These are phyloP conservation scores for Geococcyx californianus DNA, from an alignment of 2,113 vertebrate genomes.

Conservation along the genomic window DNA sequence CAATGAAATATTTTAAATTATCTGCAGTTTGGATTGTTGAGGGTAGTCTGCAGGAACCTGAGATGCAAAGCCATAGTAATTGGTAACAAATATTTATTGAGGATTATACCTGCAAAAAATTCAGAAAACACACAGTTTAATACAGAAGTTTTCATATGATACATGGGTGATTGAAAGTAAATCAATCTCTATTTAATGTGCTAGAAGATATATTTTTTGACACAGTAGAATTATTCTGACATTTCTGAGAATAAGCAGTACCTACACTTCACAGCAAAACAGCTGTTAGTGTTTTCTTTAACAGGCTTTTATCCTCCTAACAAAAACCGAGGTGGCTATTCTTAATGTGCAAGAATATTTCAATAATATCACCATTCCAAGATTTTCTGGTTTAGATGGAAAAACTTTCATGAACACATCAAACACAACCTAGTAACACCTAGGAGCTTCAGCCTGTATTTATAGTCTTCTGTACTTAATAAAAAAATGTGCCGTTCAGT, in stretches of 20 bases:
- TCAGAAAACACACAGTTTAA: neutral
- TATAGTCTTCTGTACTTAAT: neutral
- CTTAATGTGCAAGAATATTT: neutral
- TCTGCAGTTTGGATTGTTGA: neutral
- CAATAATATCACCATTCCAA: neutral
- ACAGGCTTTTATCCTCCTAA: neutral
- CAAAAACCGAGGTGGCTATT: slow-evolving; percentile 4
- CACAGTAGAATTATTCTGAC: neutral
- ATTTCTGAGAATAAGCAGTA: neutral
- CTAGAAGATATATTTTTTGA: neutral
- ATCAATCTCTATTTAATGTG: neutral
- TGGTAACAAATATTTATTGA: neutral
- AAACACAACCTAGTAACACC: neutral
- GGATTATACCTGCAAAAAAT: neutral
- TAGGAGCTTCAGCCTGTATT: neutral
- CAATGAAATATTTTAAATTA: neutral
- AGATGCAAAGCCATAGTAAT: neutral
- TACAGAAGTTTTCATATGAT: neutral
- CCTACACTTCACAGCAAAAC: neutral
- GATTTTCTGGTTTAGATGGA: neutral
- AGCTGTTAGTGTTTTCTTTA: neutral
- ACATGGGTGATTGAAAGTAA: neutral
- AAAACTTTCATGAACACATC: neutral
- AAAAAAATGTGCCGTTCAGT: neutral
- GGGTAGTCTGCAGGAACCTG: neutral